Base-by-base conservation (phyloP, 2,888 invertebrate genomes). In the Eupithecia exiguata region DNA sequence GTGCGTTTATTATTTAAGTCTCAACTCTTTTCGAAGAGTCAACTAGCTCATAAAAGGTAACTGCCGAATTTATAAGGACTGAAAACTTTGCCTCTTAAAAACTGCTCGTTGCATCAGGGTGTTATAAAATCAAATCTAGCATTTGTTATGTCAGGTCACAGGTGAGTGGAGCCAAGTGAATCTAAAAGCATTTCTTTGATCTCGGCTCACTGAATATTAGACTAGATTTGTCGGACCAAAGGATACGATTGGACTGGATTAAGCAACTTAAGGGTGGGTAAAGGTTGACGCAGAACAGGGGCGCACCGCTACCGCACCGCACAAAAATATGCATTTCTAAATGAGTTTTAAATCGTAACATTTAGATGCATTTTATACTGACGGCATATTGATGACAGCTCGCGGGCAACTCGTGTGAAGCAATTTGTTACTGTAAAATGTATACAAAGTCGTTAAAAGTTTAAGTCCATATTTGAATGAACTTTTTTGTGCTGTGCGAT, bases 171-270 rank as follows among this genome's bases (percentile, higher is more conserved):
- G 61, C 30, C 30, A 61, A 61, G 16, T 21, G 10, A 53, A 53
- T 21, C 53, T 21, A 21, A 53, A 53, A 53, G 10, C n/a, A 49
- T n/a, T 53, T 53, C 53, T 10, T 53, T 53, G 53, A 53, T 53
- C 10, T 53, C 49, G 49, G 49, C 49, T 53, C 53, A 58, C 58
- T 58, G 58, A 58, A 58, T 25, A 58, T 58, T 58, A 58, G 25
- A 25, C 58, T 21, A 58, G 21, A 53, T 53, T 53, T 53, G 53
- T 21, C 0, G 53, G 53, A 16, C 10, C 53, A 30, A 30, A 30
- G 61, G 61, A 61, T 16, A 61, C 14, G 25, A 10, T 35, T 62
- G 7, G 7, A 58, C 25, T 58, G 21, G 25, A 30, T 18, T 35
- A 12, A 62, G 62, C 62, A 62, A 62, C 62, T 30, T 7, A 16